These are phyloP conservation scores for Passer domesticus DNA, from an alignment of 2,113 vertebrate species.

Conservation along the genomic window DNA sequence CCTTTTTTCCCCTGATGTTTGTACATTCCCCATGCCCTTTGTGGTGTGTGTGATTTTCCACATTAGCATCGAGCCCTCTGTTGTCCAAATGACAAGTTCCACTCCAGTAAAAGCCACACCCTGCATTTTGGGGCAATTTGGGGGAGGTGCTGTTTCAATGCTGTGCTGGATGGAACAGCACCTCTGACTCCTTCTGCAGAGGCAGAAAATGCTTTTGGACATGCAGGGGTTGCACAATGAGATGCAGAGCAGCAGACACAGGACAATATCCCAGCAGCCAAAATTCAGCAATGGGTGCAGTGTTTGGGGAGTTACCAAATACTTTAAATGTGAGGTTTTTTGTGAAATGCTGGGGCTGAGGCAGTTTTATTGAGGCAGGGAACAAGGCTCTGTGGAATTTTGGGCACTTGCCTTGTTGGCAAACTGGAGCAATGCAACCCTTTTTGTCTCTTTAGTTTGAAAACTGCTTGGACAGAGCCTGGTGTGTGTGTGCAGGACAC, in stretches of 20 bases:
- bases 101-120: neutral
- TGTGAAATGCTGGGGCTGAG: neutral
- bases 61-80: neutral
- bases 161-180: neutral
- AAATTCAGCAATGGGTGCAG: neutral
- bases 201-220: neutral
- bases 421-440: neutral
- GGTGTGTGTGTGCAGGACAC: rapidly evolving
- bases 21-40: neutral
- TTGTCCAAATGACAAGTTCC: neutral
- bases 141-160: neutral
- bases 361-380: neutral
- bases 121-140: neutral
- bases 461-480: neutral
- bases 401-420: neutral
- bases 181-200: neutral
- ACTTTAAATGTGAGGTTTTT: neutral
- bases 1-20: neutral
- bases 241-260: neutral
- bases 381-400: neutral
- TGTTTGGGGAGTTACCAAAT: neutral
- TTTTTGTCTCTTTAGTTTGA: neutral
- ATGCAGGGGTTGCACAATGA: rapidly evolving
- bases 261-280: neutral
- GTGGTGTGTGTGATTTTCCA: neutral